These are phyloP conservation scores for Pollimyrus isidori DNA, from an alignment of 2,113 vertebrate species.

Conservation along the genomic window DNA sequence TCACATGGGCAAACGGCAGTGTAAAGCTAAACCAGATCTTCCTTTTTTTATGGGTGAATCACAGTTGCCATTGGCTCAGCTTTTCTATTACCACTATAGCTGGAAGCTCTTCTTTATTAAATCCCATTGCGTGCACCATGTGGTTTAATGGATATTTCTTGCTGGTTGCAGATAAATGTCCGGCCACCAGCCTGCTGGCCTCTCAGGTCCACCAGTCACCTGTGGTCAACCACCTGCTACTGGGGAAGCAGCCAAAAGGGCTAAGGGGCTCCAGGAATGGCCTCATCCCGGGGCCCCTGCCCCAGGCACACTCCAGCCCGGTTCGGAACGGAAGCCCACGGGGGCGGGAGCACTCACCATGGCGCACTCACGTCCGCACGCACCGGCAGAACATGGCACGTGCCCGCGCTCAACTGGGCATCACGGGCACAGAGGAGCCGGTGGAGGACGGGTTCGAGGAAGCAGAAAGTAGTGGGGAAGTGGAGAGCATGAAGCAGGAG, in stretches of 20 bases:
- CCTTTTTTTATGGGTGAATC: not conserved
- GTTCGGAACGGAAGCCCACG: conserved; percentile 49
- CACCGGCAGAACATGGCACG: conserved; percentile 76
- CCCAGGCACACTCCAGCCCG: conserved; percentile 44
- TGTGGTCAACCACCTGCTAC: conserved; percentile 91
- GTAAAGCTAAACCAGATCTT: not conserved
- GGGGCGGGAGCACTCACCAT: conserved; percentile 73
- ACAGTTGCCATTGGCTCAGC: not conserved
- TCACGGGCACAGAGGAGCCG: conserved; percentile 68
- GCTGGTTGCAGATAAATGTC: conserved; percentile 80
- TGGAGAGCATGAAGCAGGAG: conserved; percentile 21
- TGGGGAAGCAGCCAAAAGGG: conserved; percentile 76
- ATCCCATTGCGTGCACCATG: not conserved
- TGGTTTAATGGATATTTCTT: not conserved
- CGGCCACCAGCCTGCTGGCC: conserved; percentile 78
- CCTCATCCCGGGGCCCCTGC: conserved; percentile 53
- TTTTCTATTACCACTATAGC: not conserved
- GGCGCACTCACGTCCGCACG: conserved; percentile 81
- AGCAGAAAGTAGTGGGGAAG: conserved; percentile 29
- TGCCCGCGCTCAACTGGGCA: conserved; percentile 71
- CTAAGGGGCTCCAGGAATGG: conserved; percentile 58
- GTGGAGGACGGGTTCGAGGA: conserved; percentile 30
- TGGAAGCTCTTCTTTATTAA: not conserved
- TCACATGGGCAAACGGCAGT: not conserved
- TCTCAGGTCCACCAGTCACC: conserved; percentile 84